Percentiles rank a stretch among this genome's conserved stretches.
Conservation (phyloP, 2,888 invertebrate species). For the Acronicta leporina region DNA sequence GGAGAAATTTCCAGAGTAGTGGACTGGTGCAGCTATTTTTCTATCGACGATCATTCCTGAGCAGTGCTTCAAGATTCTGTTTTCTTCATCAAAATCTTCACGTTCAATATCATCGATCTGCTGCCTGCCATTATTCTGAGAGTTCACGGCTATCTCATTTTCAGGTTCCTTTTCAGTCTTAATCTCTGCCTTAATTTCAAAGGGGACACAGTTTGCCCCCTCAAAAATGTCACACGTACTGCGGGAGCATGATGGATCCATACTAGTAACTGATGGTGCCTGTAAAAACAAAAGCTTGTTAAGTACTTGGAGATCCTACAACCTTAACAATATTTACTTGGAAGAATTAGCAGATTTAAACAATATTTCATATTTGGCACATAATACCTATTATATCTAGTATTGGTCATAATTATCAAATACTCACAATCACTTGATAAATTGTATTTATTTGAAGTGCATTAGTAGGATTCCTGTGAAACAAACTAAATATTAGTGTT, state of each 20-base stretch:
- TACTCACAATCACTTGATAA: slow-evolving; percentile 48
- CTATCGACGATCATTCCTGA: slow-evolving; percentile 80
- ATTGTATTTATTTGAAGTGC: slow-evolving; percentile 57
- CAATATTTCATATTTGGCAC: too few species aligned
- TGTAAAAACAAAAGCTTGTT: slow-evolving; percentile 41
- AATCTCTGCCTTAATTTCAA: slow-evolving; percentile 72
- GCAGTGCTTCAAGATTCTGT: slow-evolving; percentile 81
- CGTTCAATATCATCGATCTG: slow-evolving; percentile 83
- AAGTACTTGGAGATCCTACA: too few species aligned
- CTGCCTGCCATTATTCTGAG: slow-evolving; percentile 67
- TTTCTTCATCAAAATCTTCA: slow-evolving; percentile 85
- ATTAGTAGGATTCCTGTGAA: slow-evolving; percentile 64
- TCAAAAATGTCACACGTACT: slow-evolving; percentile 75
- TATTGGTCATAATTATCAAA: not conserved
- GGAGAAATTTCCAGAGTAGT: slow-evolving; percentile 75
- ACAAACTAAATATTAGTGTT: slow-evolving; percentile 11
- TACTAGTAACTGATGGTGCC: slow-evolving; percentile 62
- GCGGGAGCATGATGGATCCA: slow-evolving; percentile 85
- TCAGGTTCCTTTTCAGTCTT: slow-evolving; percentile 77
- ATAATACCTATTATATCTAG: not conserved
- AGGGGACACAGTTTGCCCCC: slow-evolving; percentile 67
- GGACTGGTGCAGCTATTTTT: slow-evolving; percentile 69
- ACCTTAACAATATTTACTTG: too few species aligned
- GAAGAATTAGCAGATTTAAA: too few species aligned
- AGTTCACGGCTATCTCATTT: slow-evolving; percentile 61